Evolutionary conservation across 2,888 invertebrate species (phyloP).

Genomic region (Drosophila maculinotata): DNA sequence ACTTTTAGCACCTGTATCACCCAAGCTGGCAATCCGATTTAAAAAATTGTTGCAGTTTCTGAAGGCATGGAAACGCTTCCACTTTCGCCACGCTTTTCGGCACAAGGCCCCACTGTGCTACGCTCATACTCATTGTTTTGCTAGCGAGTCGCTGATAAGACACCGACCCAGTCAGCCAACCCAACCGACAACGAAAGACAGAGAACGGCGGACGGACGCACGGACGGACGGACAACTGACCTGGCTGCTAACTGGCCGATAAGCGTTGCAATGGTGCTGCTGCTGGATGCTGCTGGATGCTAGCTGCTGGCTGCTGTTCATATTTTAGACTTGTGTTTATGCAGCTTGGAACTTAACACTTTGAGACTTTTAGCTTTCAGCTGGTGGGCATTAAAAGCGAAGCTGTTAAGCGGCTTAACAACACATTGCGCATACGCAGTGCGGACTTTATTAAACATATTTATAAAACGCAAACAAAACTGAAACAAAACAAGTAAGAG

Average conservation of each 20-base stretch:
- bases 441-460: conserved; percentile 68
- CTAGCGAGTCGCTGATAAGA: conserved; percentile 44
- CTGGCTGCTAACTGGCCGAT: conserved; percentile 61
- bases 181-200: conserved; percentile 16
- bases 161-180: conserved; percentile 42
- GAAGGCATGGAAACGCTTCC: no score
- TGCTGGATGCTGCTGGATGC: background rate
- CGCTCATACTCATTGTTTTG: conserved; percentile 36
- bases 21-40: no score
- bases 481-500: background rate
- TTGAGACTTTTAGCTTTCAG: conserved; percentile 39
- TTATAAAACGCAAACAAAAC: conserved; percentile 46
- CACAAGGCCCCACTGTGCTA: no score
- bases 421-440: conserved; percentile 52
- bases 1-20: no score
- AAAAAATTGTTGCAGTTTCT: no score
- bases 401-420: conserved; percentile 70
- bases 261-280: conserved; percentile 36
- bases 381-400: conserved; percentile 44
- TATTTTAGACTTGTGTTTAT: conserved; percentile 68
- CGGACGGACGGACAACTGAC: conserved; percentile 34
- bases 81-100: no score
- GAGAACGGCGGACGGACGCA: background rate
- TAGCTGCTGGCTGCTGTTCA: conserved; percentile 31
- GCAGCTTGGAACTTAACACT: conserved; percentile 72